Evolutionary conservation across 2,888 invertebrate species (phyloP).

Genomic region (Capitulum mitella): DNA sequence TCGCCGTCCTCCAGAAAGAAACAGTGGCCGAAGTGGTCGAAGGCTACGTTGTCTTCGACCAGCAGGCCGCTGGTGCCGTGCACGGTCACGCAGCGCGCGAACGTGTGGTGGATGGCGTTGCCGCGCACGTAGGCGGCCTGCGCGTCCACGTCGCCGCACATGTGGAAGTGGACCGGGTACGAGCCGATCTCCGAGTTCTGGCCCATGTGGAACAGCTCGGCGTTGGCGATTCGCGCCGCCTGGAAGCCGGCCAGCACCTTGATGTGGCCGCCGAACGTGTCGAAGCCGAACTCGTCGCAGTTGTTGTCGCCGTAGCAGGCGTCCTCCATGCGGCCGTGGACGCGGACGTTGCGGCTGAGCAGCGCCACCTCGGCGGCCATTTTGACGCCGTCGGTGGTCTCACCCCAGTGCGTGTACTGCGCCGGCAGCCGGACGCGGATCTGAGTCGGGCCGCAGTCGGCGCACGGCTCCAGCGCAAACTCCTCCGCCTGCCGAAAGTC

Average conservation of each 20-base stretch:
- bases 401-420: not conserved
- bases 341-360: not conserved
- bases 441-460: not conserved
- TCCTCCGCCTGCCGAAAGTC: not conserved
- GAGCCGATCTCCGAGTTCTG: not conserved
- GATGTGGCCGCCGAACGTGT: constrained; percentile 11
- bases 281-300: not conserved
- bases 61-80: not conserved
- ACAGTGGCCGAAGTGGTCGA: not conserved
- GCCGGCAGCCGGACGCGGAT: not conserved
- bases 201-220: constrained; percentile 12
- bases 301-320: not conserved
- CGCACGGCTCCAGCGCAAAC: not conserved
- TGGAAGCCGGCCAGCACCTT: not conserved
- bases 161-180: constrained; percentile 21
- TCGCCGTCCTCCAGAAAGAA: constrained; percentile 8
- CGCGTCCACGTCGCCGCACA: not conserved
- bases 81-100: not conserved
- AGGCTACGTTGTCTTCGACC: not conserved
- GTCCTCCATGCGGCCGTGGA: not conserved
- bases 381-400: not conserved
- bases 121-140: not conserved
- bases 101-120: constrained; percentile 6
- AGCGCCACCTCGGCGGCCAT: not conserved
- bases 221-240: not conserved